phyloP scores from a whole-genome alignment of 2,797 vertebrate genomes.

The Siniperca undulata region DNA sequence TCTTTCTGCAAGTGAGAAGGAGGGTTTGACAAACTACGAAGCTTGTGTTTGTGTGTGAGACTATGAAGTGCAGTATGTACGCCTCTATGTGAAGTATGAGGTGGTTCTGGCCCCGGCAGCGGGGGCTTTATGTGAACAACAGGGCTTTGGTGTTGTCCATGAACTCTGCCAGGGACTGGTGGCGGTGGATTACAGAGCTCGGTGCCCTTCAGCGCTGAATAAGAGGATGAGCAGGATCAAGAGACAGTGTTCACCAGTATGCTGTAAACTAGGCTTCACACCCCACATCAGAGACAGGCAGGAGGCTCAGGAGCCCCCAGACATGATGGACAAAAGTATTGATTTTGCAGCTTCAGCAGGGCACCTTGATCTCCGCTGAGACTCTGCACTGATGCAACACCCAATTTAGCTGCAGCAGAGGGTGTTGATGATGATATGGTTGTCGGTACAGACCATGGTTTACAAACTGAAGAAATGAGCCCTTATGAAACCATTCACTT shows the following conservation, averaged over 20 bases:
- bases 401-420: conserved; percentile 22
- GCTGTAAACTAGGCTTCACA: conserved; percentile 64
- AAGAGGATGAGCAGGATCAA: conserved; percentile 76
- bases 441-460: conserved; percentile 2
- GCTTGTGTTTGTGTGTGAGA: conserved; percentile 31
- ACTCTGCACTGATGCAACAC: conserved; percentile 30
- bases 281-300: conserved; percentile 56
- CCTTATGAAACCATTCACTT: conserved; percentile 33
- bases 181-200: conserved; percentile 67
- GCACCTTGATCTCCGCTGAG: conserved; percentile 53
- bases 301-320: conserved; percentile 56
- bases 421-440: conserved; percentile 36
- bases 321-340: conserved; percentile 57
- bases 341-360: conserved; percentile 57
- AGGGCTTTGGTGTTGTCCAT: conserved; percentile 64
- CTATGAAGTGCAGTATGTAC: conserved; percentile 19
- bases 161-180: conserved; percentile 63
- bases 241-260: conserved; percentile 60
- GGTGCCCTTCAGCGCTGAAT: conserved; percentile 71
- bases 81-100: conserved; percentile 39
- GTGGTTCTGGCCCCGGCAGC: conserved; percentile 3
- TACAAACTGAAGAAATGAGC: conserved; percentile 25
- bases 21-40: conserved; percentile 23
- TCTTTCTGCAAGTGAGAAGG: conserved; percentile 33
- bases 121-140: conserved; percentile 52